These are phyloP conservation scores for Centropus bengalensis DNA, from an alignment of 2,113 vertebrate genomes.

Conservation along the genomic window DNA sequence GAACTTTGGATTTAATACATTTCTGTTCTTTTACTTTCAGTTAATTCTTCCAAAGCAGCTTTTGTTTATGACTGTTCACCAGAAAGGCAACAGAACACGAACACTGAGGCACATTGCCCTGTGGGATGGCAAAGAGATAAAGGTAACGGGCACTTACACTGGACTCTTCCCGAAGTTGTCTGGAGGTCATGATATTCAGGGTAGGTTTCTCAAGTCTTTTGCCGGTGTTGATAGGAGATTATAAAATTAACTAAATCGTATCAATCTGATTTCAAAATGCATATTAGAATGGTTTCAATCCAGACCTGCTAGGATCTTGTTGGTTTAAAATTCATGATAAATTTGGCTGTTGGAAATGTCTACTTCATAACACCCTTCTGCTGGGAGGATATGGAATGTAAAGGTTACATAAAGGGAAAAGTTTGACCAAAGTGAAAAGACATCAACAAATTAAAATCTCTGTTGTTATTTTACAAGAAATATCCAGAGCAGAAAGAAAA, in stretches of 20 bases:
- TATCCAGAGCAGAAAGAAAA: too few relatives aligned
- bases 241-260: neutral
- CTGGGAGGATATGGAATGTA: neutral
- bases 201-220: conserved; percentile 60
- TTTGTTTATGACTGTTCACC: conserved; percentile 59
- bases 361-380: neutral
- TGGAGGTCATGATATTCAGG: conserved; percentile 72
- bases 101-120: conserved; percentile 69
- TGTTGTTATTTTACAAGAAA: neutral
- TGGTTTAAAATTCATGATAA: neutral
- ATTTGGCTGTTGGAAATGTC: neutral
- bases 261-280: neutral
- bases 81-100: conserved; percentile 62
- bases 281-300: neutral
- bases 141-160: conserved; percentile 66
- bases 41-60: conserved; percentile 74
- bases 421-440: neutral
- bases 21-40: conserved; percentile 42
- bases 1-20: neutral
- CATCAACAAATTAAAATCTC: neutral
- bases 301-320: neutral
- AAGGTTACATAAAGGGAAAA: neutral
- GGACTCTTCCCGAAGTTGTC: conserved; percentile 66
- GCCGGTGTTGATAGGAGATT: neutral
- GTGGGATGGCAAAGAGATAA: conserved; percentile 77